phyloP scores from a whole-genome alignment of 2,888 invertebrate species.

The Euzophera pinguis region DNA sequence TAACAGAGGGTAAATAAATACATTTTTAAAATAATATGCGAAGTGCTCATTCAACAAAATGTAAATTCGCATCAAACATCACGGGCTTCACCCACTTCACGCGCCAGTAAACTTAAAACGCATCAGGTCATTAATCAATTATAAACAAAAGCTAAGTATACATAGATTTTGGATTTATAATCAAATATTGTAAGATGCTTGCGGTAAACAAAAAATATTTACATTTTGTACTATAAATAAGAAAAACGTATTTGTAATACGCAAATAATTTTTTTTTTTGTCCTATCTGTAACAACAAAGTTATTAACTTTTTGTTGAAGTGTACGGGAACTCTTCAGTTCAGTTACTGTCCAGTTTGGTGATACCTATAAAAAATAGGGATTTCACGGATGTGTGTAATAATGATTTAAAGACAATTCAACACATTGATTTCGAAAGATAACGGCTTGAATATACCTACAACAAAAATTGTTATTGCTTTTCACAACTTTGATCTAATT shows the following conservation, averaged over 20 bases:
- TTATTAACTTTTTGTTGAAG: too few species aligned
- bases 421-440: too few species aligned
- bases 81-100: conserved; percentile 5
- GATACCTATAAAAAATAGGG: conserved; percentile 1
- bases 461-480: background rate
- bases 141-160: background rate
- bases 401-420: background rate
- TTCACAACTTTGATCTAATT: background rate
- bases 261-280: too few species aligned
- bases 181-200: too few species aligned
- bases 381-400: background rate
- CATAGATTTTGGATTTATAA: too few species aligned
- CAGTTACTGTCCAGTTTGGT: conserved; percentile 1
- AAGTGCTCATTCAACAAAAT: background rate
- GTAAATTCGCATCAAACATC: background rate
- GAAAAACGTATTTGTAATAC: too few species aligned
- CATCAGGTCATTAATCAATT: background rate
- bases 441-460: too few species aligned
- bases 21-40: too few species aligned
- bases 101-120: background rate
- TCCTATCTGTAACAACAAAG: too few species aligned
- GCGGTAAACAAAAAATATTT: too few species aligned
- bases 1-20: background rate
- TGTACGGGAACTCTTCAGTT: too few species aligned
- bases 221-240: too few species aligned